A percentile compares a stretch with the other conserved stretches of the same genome.
phyloP scores from a whole-genome alignment of 2,888 invertebrate species.

The Nebria brevicollis region DNA sequence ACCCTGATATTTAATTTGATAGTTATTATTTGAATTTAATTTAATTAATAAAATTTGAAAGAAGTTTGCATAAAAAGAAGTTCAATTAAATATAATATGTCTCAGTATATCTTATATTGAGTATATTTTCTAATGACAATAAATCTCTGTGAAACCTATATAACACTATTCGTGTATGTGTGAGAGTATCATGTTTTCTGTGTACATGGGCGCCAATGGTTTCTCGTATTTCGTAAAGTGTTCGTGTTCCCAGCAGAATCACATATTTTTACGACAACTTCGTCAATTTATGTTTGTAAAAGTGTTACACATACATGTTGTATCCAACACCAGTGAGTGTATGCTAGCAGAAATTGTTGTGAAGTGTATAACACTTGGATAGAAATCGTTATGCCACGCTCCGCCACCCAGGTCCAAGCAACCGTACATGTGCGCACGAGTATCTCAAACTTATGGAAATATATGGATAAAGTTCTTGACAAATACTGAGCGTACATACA shows the following conservation, averaged over 20 bases:
- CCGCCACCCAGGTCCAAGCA: not conserved
- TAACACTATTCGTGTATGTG: too few relatives aligned
- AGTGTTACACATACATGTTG: conserved; percentile 11
- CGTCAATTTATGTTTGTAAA: conserved; percentile 42
- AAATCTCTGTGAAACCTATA: too few relatives aligned
- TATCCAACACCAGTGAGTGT: not conserved
- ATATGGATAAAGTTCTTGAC: conserved; percentile 38
- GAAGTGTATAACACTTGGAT: conserved; percentile 35
- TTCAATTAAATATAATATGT: too few relatives aligned
- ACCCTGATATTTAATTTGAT: too few relatives aligned
- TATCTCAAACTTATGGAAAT: conserved; percentile 36
- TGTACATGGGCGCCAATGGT: not conserved
- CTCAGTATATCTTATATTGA: too few relatives aligned
- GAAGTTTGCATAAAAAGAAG: too few relatives aligned
- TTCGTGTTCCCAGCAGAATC: conserved; percentile 38
- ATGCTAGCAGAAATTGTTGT: conserved; percentile 31
- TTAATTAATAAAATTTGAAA: too few relatives aligned
- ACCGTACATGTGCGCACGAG: not conserved
- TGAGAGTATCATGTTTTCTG: not conserved
- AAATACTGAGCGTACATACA: conserved; percentile 19
- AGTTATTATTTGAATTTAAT: too few relatives aligned
- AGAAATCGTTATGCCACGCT: conserved; percentile 28
- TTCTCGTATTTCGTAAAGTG: conserved; percentile 15
- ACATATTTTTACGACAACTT: conserved; percentile 44
- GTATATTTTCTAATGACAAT: too few relatives aligned